These are phyloP conservation scores for Elmis aenea DNA, from an alignment of 2,888 invertebrate species.

Conservation along the genomic window DNA sequence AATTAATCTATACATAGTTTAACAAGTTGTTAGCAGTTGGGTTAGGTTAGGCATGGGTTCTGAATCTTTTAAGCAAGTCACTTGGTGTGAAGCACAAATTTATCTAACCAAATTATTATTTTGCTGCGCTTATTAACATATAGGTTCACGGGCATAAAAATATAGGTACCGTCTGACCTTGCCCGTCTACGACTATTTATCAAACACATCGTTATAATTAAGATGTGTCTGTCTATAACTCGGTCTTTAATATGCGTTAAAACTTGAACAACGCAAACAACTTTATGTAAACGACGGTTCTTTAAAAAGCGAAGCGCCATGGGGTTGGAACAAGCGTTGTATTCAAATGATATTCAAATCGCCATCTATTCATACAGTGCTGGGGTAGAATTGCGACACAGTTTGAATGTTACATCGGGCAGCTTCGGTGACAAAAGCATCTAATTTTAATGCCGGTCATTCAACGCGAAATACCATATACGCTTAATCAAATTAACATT, in stretches of 20 bases:
- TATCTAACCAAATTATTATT: conserved; percentile 25
- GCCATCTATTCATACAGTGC: conserved; percentile 20
- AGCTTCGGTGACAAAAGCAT: conserved; percentile 17
- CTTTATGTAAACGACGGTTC: conserved; percentile 12
- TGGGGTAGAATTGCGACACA: conserved; percentile 15
- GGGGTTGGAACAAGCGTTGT: conserved; percentile 21
- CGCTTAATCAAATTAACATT: conserved; percentile 13
- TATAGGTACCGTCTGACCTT: conserved; percentile 17
- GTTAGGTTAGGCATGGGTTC: too few relatives aligned
- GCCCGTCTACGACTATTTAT: conserved; percentile 21
- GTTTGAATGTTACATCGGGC: conserved; percentile 10
- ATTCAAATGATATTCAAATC: conserved; percentile 31
- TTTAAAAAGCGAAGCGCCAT: conserved; percentile 14
- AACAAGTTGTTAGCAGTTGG: too few relatives aligned
- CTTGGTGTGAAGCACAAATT: conserved; percentile 16
- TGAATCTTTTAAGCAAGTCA: too few relatives aligned
- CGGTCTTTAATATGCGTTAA: conserved; percentile 14
- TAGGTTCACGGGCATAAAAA: conserved; percentile 19
- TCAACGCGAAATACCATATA: conserved; percentile 12
- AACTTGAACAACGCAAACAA: conserved; percentile 12
- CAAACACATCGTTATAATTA: conserved; percentile 23
- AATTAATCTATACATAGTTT: too few relatives aligned
- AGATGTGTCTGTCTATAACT: conserved; percentile 16
- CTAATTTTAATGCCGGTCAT: conserved; percentile 26
- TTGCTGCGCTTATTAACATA: conserved; percentile 25